These are phyloP conservation scores for Epinephelus malabaricus DNA, from an alignment of 2,797 vertebrate species.

Conservation along the genomic window DNA sequence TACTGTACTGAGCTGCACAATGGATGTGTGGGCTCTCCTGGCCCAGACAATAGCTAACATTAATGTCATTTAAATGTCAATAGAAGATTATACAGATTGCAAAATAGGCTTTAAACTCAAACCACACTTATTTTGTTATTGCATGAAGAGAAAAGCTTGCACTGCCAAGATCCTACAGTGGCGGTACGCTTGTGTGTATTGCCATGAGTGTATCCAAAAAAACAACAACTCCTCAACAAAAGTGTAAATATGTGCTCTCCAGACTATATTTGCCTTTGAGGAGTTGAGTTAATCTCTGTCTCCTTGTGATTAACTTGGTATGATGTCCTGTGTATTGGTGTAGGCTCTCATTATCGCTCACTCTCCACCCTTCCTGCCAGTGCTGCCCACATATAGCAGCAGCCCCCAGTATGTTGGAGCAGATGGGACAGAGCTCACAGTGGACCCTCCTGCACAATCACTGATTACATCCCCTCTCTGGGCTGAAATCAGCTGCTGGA, in stretches of 20 bases:
- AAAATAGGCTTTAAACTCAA: constrained; percentile 4
- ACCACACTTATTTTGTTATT: constrained; percentile 16
- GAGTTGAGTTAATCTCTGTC: constrained; percentile 25
- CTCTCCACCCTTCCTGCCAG: constrained; percentile 75
- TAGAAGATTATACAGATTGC: background rate
- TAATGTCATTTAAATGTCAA: constrained; percentile 12
- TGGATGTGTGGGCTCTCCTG: constrained; percentile 43
- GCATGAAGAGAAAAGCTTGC: constrained; percentile 24
- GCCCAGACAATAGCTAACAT: constrained; percentile 1
- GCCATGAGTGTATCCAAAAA: background rate
- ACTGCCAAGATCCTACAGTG: constrained; percentile 7
- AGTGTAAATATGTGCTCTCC: constrained; percentile 13
- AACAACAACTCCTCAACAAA: constrained; percentile 15
- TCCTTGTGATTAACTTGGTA: constrained; percentile 51
- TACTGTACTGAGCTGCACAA: constrained; percentile 28
- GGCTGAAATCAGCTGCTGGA: constrained; percentile 1
- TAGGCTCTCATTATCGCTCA: constrained; percentile 68
- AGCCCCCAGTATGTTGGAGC: constrained; percentile 30
- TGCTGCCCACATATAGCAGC: constrained; percentile 58
- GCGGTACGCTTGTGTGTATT: constrained; percentile 9
- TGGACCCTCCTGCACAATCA: constrained; percentile 19
- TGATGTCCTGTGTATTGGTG: constrained; percentile 47
- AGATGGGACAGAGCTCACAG: constrained; percentile 36
- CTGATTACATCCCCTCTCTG: constrained; percentile 17
- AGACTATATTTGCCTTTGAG: constrained; percentile 21